phyloP scores from a whole-genome alignment of 2,888 invertebrate genomes.

The Pilophorus perplexus region DNA sequence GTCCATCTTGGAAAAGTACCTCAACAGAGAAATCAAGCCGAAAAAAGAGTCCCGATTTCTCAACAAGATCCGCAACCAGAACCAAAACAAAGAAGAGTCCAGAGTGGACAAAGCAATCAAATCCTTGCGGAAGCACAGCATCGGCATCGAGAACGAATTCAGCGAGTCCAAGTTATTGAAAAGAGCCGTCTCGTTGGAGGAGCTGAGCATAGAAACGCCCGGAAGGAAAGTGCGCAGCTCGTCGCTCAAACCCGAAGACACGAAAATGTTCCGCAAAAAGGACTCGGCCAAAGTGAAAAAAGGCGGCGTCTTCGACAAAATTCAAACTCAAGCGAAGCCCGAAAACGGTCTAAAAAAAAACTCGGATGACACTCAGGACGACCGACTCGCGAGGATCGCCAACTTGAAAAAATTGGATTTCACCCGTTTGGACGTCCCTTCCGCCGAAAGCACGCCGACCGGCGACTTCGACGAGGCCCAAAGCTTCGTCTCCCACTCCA shows the following conservation, averaged over 20 bases:
- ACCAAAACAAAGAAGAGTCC: slow-evolving; percentile 62
- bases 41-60: slow-evolving; percentile 51
- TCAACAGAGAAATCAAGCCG: slow-evolving; percentile 47
- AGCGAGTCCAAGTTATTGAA: slow-evolving; percentile 66
- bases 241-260: slow-evolving; percentile 49
- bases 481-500: slow-evolving; percentile 53
- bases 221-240: slow-evolving; percentile 28
- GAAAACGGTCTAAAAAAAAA: slow-evolving; percentile 35
- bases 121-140: slow-evolving; percentile 50
- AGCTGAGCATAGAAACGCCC: slow-evolving; percentile 35
- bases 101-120: slow-evolving; percentile 49
- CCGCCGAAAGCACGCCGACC: slow-evolving; percentile 41
- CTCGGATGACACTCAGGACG: slow-evolving; percentile 8
- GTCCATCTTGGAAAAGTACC: slow-evolving; percentile 43
- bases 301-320: slow-evolving; percentile 15
- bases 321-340: neutral
- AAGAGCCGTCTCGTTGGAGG: slow-evolving; percentile 64
- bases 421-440: slow-evolving; percentile 5
- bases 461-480: slow-evolving; percentile 42
- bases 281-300: slow-evolving; percentile 53
- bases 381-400: slow-evolving; percentile 14
- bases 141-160: slow-evolving; percentile 52
- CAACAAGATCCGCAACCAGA: slow-evolving; percentile 59
- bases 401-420: slow-evolving; percentile 36
- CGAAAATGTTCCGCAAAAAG: slow-evolving; percentile 56